Evolutionary conservation across 2,113 vertebrate genomes (phyloP).

Genomic region (Pelusios castaneus): DNA sequence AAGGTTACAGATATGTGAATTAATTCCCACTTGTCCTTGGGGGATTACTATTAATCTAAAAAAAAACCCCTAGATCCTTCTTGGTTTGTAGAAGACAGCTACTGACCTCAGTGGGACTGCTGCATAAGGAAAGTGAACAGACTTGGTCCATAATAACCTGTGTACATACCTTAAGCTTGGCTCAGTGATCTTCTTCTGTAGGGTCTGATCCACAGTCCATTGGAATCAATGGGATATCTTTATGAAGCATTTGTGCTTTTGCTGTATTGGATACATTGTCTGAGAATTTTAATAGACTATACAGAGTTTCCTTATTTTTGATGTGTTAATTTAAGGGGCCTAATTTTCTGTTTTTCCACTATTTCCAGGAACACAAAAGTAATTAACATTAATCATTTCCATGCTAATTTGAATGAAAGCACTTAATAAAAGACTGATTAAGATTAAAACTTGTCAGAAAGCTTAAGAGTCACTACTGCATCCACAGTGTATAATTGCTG

Average conservation of each 20-base stretch:
- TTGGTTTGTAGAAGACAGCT: accelerated
- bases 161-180: not conserved
- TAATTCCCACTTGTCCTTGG: not conserved
- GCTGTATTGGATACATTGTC: not conserved
- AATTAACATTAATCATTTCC: not conserved
- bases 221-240: not conserved
- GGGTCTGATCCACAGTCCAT: not conserved
- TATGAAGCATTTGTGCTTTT: not conserved
- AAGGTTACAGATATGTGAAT: not conserved
- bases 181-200: not conserved
- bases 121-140: not conserved
- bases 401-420: not conserved
- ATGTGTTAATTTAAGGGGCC: not conserved
- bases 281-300: not conserved
- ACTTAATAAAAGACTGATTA: not conserved
- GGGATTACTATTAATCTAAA: no score
- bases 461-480: constrained; percentile 23
- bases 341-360: not conserved
- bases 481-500: constrained; percentile 33
- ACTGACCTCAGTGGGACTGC: not conserved
- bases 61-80: not conserved
- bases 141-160: not conserved
- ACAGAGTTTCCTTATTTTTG: not conserved
- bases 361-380: not conserved
- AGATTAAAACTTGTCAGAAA: not conserved